Base-by-base conservation (phyloP, 2,797 vertebrate genomes). In the Halcyon leucocephala region DNA sequence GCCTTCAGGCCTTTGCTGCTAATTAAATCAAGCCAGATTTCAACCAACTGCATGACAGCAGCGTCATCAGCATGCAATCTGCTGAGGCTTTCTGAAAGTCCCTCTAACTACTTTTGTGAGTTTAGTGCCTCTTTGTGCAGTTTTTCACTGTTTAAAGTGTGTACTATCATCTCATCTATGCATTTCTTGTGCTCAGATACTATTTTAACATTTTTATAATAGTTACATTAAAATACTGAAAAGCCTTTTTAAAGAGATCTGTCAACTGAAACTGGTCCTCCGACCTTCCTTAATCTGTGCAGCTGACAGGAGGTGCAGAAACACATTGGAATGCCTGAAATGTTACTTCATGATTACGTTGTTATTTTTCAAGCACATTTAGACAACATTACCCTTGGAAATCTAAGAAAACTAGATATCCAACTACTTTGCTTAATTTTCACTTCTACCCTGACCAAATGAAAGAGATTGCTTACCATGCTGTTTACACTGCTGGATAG, bases 21-120 rank as follows among this genome's bases (percentile, higher is more conserved):
- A 84, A 94, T 79, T 72, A 85, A 79, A 90, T 52, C 82, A 95
- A 95, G 60, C 39, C 82, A 76, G 51, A 91, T 79, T 96, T 79
- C 85, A 72, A 65, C 58, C 90, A 91, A 81, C 66, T 62, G 69
- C 66, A 76, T 12, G 31, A 62, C 58, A 96, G 87, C 73, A 92
- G 82, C 13, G 0, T 65, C 92, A 92, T 24, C 80, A 92, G 89
- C 66, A 41, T 60, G 54, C 7, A 14, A 72, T 64, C n/a, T 86
- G 83, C 51, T 58, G 58, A 90, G 73, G 73, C 29, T 88, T 64
- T 84, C 83, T 65, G 8, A 48, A 78, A 54, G 61, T 39, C 25
- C 29, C 72, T 51, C 49, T 61, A 28, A 57, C 25, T 26, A 31
- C 25, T 90, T 71, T 6, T 58, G 61, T 10, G 44, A 81, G 76